Conservation (phyloP, 2,888 invertebrate species). For the Hydropsyche betteni region DNA sequence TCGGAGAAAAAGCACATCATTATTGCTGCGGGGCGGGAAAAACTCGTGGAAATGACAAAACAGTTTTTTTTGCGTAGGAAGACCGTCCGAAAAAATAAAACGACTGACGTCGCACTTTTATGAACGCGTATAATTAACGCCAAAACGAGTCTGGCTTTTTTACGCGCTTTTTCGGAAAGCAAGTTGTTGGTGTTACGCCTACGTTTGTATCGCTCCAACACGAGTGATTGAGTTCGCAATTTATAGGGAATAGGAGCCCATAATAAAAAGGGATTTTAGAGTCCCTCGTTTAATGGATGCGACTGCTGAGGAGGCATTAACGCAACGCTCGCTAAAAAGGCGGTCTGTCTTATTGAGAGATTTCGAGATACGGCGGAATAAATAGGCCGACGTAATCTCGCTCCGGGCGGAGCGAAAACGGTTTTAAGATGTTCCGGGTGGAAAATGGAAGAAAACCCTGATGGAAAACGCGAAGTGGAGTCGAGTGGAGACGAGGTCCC, state of each 20-base stretch:
- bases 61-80: neutral
- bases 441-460: constrained; percentile 25
- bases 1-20: constrained; percentile 28
- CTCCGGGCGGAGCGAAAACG: constrained; percentile 30
- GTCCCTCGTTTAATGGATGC: constrained; percentile 31
- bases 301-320: constrained; percentile 35
- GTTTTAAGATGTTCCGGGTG: constrained; percentile 26
- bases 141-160: neutral
- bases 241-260: neutral
- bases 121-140: no score
- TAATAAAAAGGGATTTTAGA: constrained; percentile 26
- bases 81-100: neutral
- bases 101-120: no score
- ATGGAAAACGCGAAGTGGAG: constrained; percentile 15
- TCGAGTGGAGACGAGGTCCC: constrained; percentile 24
- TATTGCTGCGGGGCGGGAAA: constrained; percentile 5
- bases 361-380: constrained; percentile 46
- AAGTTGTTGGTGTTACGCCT: neutral
- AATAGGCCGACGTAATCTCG: constrained; percentile 49
- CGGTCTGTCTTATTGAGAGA: constrained; percentile 45
- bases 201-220: neutral
- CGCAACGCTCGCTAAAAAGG: constrained; percentile 41
- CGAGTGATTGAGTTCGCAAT: constrained; percentile 19
- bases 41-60: constrained; percentile 24
- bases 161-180: neutral